A percentile compares a stretch with the other conserved stretches of the same genome.
Evolutionary conservation across 2,888 invertebrate genomes (phyloP).

Genomic region (Ceratothoa steindachneri): DNA sequence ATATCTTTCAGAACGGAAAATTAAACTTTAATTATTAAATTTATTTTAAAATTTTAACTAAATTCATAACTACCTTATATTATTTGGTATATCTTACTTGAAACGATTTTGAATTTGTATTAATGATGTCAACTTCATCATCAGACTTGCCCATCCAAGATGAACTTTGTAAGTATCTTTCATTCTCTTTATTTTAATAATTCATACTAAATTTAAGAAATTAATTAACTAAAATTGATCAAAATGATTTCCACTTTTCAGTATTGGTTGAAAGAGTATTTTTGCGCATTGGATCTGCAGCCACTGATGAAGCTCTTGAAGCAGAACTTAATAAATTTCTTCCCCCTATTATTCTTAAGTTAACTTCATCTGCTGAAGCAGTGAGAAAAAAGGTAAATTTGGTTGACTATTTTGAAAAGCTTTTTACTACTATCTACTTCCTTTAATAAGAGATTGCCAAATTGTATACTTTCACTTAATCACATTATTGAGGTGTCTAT

Average conservation of each 20-base stretch:
- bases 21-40: too few relatives aligned
- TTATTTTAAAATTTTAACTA: too few relatives aligned
- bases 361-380: conserved; percentile 79
- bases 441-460: neutral
- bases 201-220: neutral
- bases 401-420: too few relatives aligned
- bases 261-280: conserved; percentile 85
- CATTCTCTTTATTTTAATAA: neutral
- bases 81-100: too few relatives aligned
- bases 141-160: neutral
- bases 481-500: too few relatives aligned
- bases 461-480: too few relatives aligned
- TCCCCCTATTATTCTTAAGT: conserved; percentile 81
- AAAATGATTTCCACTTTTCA: too few relatives aligned
- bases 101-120: too few relatives aligned
- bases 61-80: too few relatives aligned
- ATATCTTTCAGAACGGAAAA: too few relatives aligned
- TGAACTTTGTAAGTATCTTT: neutral
- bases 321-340: conserved; percentile 74
- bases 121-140: neutral
- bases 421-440: neutral
- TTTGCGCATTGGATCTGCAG: conserved; percentile 78
- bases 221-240: too few relatives aligned
- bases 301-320: conserved; percentile 83
- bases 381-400: conserved; percentile 63